Percentiles rank a stretch among this genome's conserved stretches.
Conservation (phyloP, 1,140 invertebrate species). For the Diorhabda sublineata region DNA sequence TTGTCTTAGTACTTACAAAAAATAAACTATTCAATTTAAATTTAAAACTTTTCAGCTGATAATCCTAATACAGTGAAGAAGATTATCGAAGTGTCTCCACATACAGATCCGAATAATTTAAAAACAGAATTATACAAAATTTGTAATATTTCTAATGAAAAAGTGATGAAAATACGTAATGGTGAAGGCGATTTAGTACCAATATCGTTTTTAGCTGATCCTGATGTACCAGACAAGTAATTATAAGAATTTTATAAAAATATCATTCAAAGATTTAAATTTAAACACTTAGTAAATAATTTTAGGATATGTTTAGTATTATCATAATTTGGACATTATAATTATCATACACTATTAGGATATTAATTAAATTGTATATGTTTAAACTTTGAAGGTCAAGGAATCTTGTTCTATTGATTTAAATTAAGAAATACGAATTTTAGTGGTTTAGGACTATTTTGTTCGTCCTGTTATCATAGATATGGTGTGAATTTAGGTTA, state of each 20-base stretch:
- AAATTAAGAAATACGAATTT: too few relatives aligned
- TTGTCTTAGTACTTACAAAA: background rate
- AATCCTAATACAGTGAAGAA: constrained; percentile 30
- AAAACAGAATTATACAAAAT: constrained; percentile 35
- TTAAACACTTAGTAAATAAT: background rate
- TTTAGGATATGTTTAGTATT: background rate
- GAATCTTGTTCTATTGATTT: background rate
- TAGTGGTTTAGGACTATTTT: too few relatives aligned
- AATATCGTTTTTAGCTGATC: constrained; percentile 37
- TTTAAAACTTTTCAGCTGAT: constrained; percentile 22
- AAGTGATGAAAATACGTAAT: constrained; percentile 44
- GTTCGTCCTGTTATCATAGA: too few relatives aligned
- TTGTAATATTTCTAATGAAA: constrained; percentile 37
- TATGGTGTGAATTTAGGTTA: too few relatives aligned
- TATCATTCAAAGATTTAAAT: background rate
- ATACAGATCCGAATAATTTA: constrained; percentile 35
- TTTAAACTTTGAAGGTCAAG: constrained; percentile 6
- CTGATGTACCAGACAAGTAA: constrained; percentile 18
- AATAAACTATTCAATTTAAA: background rate
- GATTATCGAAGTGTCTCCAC: constrained; percentile 33
- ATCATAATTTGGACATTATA: background rate
- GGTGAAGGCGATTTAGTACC: constrained; percentile 38
- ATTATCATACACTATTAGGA: constrained; percentile 14
- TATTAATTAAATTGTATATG: constrained; percentile 5
- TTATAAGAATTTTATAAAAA: background rate